phyloP scores from a whole-genome alignment of 2,888 invertebrate species.

The Aphelenchoides bicaudatus region DNA sequence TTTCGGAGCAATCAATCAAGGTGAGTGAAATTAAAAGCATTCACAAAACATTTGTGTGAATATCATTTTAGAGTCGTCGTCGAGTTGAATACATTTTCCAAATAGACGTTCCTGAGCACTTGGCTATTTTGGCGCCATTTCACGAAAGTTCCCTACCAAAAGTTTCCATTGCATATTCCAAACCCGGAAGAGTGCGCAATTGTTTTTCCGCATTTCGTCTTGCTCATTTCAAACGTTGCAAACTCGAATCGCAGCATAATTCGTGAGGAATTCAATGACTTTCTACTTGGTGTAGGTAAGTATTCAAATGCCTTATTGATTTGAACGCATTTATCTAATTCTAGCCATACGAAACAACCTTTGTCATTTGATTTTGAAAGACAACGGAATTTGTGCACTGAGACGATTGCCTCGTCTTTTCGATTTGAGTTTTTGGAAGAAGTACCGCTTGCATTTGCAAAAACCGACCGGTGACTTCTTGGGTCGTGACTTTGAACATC shows the following conservation, averaged over 20 bases:
- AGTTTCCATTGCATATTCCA: conserved; percentile 21
- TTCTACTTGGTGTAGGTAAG: conserved; percentile 20
- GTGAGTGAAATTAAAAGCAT: too few relatives aligned
- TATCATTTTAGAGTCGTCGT: not conserved
- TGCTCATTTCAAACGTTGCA: not conserved
- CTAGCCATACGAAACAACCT: conserved; percentile 22
- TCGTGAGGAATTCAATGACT: conserved; percentile 17
- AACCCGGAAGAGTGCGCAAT: conserved; percentile 27
- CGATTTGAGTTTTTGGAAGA: conserved; percentile 34
- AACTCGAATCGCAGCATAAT: not conserved
- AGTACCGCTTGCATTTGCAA: not conserved
- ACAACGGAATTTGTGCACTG: conserved; percentile 29
- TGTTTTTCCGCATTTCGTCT: conserved; percentile 23
- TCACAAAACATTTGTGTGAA: too few relatives aligned
- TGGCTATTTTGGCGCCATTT: not conserved
- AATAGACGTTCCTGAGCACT: not conserved
- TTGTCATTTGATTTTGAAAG: conserved; percentile 29
- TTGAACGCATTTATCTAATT: not conserved
- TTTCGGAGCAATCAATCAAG: not conserved
- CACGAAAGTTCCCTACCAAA: conserved; percentile 16
- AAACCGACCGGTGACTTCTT: conserved; percentile 2
- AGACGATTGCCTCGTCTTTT: conserved; percentile 26
- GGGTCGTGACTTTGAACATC: conserved; percentile 18
- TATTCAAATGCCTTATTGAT: not conserved
- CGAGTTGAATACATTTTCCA: not conserved